Percentiles rank a stretch among this genome's conserved stretches.
These are phyloP conservation scores for Glomeris maerens DNA, from an alignment of 1,140 invertebrate species.

Conservation along the genomic window DNA sequence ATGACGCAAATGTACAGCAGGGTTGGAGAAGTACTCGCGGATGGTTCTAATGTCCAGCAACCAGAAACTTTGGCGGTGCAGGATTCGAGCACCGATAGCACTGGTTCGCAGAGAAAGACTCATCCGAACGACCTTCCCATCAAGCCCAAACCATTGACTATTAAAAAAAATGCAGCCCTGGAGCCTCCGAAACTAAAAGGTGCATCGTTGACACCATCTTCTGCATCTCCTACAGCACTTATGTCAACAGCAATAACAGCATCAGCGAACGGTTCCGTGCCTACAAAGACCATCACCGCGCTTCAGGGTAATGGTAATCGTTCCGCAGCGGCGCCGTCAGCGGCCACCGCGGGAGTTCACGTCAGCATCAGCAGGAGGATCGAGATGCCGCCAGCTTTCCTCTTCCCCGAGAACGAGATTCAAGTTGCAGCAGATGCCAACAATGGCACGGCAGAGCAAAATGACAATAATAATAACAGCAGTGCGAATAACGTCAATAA, in stretches of 20 bases:
- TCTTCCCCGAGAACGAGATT: slow-evolving; percentile 62
- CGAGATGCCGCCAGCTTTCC: slow-evolving; percentile 64
- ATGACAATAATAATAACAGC: too few species aligned
- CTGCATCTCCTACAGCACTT: slow-evolving; percentile 3
- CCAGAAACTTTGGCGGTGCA: slow-evolving; percentile 3
- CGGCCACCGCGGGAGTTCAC: slow-evolving; percentile 30
- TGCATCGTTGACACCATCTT: background rate
- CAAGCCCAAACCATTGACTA: slow-evolving; percentile 58
- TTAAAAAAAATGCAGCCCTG: slow-evolving; percentile 49
- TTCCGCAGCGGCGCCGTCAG: background rate
- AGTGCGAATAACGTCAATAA: too few species aligned
- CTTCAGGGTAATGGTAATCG: background rate
- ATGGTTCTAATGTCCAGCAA: slow-evolving; percentile 15
- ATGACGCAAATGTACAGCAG: too few species aligned
- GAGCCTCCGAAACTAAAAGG: slow-evolving; percentile 51
- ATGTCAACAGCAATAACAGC: background rate
- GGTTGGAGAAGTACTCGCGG: too few species aligned
- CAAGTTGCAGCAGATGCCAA: too few species aligned
- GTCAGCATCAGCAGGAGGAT: slow-evolving; percentile 55
- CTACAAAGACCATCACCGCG: background rate
- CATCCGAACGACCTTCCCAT: slow-evolving; percentile 40
- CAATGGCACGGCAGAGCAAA: too few species aligned
- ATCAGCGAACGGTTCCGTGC: background rate
- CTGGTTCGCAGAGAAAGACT: slow-evolving; percentile 8
- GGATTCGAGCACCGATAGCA: slow-evolving; percentile 7